phyloP scores from a whole-genome alignment of 2,113 vertebrate genomes.

The Gadus chalcogrammus region DNA sequence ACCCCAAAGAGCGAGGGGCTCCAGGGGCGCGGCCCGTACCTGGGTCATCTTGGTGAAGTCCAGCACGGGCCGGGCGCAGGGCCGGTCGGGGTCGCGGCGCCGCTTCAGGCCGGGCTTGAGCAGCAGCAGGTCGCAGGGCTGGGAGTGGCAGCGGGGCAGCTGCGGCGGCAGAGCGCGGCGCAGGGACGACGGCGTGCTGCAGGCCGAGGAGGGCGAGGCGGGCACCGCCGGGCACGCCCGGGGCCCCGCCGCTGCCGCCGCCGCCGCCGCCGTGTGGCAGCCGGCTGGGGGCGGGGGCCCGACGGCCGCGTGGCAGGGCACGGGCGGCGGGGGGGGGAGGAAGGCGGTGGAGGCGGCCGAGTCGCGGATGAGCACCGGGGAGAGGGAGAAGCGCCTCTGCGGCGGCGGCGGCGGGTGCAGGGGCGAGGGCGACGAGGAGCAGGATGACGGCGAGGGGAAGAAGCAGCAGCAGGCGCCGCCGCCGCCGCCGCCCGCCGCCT shows the following conservation, averaged over 20 bases:
- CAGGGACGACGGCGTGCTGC: constrained; percentile 81
- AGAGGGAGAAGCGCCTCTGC: constrained; percentile 84
- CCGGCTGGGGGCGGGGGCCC: constrained; percentile 58
- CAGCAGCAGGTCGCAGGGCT: constrained; percentile 85
- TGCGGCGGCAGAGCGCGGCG: constrained; percentile 74
- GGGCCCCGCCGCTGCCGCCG: constrained; percentile 46
- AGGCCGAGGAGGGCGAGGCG: constrained; percentile 78
- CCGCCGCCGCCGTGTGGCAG: constrained; percentile 49
- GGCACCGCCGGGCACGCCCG: constrained; percentile 54
- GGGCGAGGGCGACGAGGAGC: constrained; percentile 71
- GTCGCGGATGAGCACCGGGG: constrained; percentile 70
- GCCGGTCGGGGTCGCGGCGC: constrained; percentile 79
- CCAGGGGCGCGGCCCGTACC: constrained; percentile 44
- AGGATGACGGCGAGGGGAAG: constrained; percentile 70
- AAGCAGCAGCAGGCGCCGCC: constrained; percentile 76
- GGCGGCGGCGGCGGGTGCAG: constrained; percentile 73
- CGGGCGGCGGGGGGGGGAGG: constrained; percentile 63
- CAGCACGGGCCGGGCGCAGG: constrained; percentile 80
- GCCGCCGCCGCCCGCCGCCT: constrained; percentile 71
- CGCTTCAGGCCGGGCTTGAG: constrained; percentile 81
- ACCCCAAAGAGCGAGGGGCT: no score
- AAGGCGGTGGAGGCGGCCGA: constrained; percentile 48
- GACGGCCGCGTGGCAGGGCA: constrained; percentile 65
- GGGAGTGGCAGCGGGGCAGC: constrained; percentile 88
- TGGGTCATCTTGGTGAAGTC: constrained; percentile 87